Base-by-base conservation (phyloP, 2,888 invertebrate genomes). In the Drosophila macrospina region DNA sequence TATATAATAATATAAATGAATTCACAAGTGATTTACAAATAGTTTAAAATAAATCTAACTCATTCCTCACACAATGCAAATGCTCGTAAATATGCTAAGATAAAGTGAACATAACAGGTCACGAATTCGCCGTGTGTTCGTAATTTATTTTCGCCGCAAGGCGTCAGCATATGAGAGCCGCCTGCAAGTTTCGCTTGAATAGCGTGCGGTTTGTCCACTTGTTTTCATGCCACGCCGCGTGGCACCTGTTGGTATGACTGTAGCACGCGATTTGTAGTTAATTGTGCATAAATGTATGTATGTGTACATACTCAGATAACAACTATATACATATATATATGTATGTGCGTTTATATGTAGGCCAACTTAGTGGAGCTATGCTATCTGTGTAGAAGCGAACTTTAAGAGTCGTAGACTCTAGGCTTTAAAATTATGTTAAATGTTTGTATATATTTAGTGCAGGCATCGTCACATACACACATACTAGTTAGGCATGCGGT, bases 211-310 rank as follows among this genome's bases (percentile, higher is more conserved):
- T 56, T 73, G 73, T 56, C 69, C 74, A 62, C 52, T 56, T 71
- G 61, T 61, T 61, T 65, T 65, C 60, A 52, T 56, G 66, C 57
- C 57, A 54, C 20, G 83, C 77, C 82, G 62, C 76, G 65, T 80
- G 81, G 80, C 82, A 83, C 82, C 88, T 83, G 82, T 88, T 83
- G 82, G 62, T 52, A 63, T 83, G 66, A 62, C 69, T 67, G 36
- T 69, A 61, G 80, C 82, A 83, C 82, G 82, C 82, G 86, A 83
- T 83, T 48, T 83, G 48, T 62, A 63, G 42, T 37, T 74, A 60
- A 69, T 63, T 44, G 62, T 42, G 39, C 34, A 54, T 24, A 59
- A 20, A 50, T 28, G 24, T 39, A 10, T 4, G 13, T n/a, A n/a
- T 16, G 16, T 24, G 8, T 61, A 11, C 24, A 11, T 36, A 32